Evolutionary conservation across 2,113 vertebrate genomes (phyloP).

Genomic region (Circaetus cinerascens): DNA sequence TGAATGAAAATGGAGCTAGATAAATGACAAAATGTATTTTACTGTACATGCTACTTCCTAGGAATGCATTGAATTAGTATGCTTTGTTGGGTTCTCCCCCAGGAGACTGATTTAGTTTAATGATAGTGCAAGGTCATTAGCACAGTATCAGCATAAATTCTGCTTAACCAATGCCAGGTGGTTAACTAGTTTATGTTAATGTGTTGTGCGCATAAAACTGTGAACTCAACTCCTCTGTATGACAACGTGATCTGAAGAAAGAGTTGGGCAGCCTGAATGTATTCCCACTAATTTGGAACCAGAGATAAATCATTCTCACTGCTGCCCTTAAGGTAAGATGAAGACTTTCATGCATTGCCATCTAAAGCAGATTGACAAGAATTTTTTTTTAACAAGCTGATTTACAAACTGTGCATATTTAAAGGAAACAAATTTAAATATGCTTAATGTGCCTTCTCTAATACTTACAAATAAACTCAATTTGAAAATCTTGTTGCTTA

Average conservation of each 20-base stretch:
- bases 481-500: background rate
- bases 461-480: background rate
- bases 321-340: background rate
- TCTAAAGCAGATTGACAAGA: background rate
- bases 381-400: background rate
- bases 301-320: background rate
- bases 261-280: background rate
- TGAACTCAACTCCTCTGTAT: background rate
- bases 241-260: background rate
- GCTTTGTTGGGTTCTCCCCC: slow-evolving; percentile 14
- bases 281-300: background rate
- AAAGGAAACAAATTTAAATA: background rate
- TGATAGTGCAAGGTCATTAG: slow-evolving; percentile 51
- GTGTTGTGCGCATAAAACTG: background rate
- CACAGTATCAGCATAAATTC: slow-evolving; percentile 39
- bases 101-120: slow-evolving; percentile 48
- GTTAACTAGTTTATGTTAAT: slow-evolving; percentile 37
- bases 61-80: slow-evolving; percentile 1
- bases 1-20: background rate
- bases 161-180: slow-evolving; percentile 45
- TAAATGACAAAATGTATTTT: slow-evolving; percentile 32
- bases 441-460: background rate
- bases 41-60: background rate
- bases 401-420: background rate
- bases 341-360: background rate